Evolutionary conservation across 2,113 vertebrate genomes (phyloP).

Genomic region (Heloderma charlesbogerti): DNA sequence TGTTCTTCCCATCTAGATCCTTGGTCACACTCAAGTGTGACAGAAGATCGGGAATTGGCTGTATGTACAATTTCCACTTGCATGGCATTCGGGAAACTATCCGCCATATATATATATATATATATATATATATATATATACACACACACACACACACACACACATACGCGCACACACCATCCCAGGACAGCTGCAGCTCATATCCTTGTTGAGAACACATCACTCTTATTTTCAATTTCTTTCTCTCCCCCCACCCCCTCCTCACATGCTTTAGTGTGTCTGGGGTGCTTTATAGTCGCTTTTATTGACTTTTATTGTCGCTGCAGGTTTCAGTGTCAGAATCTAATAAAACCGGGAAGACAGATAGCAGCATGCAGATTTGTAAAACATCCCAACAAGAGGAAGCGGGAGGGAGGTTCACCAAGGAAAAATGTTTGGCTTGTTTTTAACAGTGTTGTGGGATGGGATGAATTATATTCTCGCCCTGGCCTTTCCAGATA

Average conservation of each 20-base stretch:
- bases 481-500: not conserved
- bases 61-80: too few relatives aligned
- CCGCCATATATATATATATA: too few relatives aligned
- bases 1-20: too few relatives aligned
- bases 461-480: not conserved
- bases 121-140: too few relatives aligned
- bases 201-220: not conserved
- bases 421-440: not conserved
- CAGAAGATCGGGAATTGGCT: too few relatives aligned
- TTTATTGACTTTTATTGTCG: slow-evolving; percentile 26
- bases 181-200: not conserved
- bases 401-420: not conserved
- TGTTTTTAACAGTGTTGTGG: not conserved
- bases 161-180: too few relatives aligned
- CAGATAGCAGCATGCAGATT: not conserved
- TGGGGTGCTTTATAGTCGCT: slow-evolving; percentile 5
- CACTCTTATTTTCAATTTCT: not conserved
- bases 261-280: not conserved
- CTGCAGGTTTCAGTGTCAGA: slow-evolving; percentile 5
- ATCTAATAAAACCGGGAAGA: slow-evolving; percentile 30
- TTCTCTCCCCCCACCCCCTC: not conserved
- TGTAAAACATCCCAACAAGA: not conserved
- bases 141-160: too few relatives aligned
- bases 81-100: too few relatives aligned
- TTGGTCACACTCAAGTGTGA: too few relatives aligned